Conservation (phyloP, 1,140 invertebrate species). For the Papilio xuthus region DNA sequence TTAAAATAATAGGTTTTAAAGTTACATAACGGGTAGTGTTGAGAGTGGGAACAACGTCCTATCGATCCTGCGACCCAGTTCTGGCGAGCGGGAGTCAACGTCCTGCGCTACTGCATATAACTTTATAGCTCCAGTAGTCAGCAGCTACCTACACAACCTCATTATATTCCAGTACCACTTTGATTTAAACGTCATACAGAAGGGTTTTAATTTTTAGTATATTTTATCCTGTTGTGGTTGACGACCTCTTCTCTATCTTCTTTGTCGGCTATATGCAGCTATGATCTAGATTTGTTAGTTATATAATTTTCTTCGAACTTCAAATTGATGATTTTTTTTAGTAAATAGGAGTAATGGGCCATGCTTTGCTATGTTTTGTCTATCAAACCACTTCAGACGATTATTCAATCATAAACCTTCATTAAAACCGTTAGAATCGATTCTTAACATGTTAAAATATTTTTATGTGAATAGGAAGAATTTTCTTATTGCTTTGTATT, state of each 20-base stretch:
- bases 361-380: too few species aligned
- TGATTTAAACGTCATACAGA: neutral
- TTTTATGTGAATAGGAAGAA: neutral
- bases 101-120: conserved; percentile 7
- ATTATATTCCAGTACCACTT: neutral
- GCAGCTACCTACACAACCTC: neutral
- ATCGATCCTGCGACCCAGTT: conserved; percentile 42
- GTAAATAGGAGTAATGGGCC: too few species aligned
- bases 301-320: too few species aligned
- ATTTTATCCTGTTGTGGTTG: too few species aligned
- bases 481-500: too few species aligned
- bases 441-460: neutral
- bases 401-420: neutral
- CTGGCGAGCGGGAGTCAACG: conserved; percentile 28
- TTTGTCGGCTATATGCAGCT: too few species aligned
- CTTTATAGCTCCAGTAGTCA: neutral
- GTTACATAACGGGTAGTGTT: neutral
- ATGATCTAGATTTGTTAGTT: too few species aligned
- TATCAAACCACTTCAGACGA: too few species aligned
- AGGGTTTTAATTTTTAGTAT: neutral
- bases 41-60: conserved; percentile 33
- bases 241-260: too few species aligned
- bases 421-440: neutral
- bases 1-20: neutral
- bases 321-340: too few species aligned